Base-by-base conservation (phyloP, 2,113 vertebrate species). In the Mellivora capensis region DNA sequence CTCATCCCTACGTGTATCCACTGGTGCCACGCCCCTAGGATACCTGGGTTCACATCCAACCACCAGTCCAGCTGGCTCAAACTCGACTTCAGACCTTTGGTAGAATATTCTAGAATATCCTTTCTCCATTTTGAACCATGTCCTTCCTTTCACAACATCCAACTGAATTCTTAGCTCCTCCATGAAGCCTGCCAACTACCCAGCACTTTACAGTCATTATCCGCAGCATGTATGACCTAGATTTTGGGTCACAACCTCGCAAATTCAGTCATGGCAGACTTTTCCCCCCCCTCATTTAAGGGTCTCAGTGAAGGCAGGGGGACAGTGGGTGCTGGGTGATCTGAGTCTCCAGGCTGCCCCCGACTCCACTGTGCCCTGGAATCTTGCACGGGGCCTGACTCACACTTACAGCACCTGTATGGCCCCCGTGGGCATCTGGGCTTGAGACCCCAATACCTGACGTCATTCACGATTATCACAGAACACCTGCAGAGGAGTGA, bases 241-340 rank as follows among this genome's bases (percentile, higher is more conserved):
- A 44, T 7, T 15, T 54, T 0, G 59, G 59, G 59, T 49, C 62
- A 54, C 23, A 9, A 21, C 72, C 62, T 77, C 23, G 4, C 29
- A 71, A 52, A 61, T 8, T 31, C 71, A 31, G 23, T 8, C 21
- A 44, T 0, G 4, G 6, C 18, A 47, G 37, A 6, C 39, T 6
- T 25, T 64, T 57, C 25, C 4, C 8, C 47, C 25, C 59, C 59
- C 25, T 57, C 47, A 14, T 9, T 52, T 42, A 27, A 42, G 7
- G 7, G 59, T 31, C 47, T 82, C 29, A 1, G 7, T 3, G 47
- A 52, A 1, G 34, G 49, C 42, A 0, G 31, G 4, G 9, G 6
- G 15, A 61, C 2, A 3, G 54, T 1, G 9, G 21, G 23, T 10
- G 25, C 21, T 0, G 6, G 31, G 20, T 0, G 0, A 21, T 13